Conservation (phyloP, 2,113 vertebrate genomes). For the Phyllostomus hastatus region DNA sequence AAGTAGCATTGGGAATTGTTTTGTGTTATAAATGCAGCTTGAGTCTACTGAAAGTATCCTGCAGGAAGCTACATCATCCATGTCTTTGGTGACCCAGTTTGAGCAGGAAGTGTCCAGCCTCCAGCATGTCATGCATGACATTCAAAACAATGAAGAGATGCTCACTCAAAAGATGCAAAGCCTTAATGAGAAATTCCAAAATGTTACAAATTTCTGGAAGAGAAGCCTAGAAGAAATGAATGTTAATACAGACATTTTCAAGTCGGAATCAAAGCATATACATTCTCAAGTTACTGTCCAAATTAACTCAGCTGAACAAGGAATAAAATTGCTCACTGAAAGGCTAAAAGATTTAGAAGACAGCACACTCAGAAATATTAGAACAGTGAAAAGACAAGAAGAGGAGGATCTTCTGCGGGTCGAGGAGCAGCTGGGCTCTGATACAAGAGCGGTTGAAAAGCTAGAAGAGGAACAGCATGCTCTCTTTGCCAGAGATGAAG, state of each 20-base stretch:
- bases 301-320: slow-evolving; percentile 89
- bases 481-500: slow-evolving; percentile 78
- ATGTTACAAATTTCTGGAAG: slow-evolving; percentile 87
- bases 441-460: slow-evolving; percentile 81
- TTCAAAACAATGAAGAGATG: slow-evolving; percentile 83
- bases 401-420: slow-evolving; percentile 85
- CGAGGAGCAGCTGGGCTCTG: slow-evolving; percentile 83
- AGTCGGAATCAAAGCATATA: slow-evolving; percentile 84
- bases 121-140: slow-evolving; percentile 76
- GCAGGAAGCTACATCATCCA: slow-evolving; percentile 81
- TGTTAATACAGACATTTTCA: slow-evolving; percentile 82
- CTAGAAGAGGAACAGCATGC: slow-evolving; percentile 82
- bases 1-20: slow-evolving; percentile 83
- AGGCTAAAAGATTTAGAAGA: slow-evolving; percentile 91
- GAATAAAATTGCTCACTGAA: slow-evolving; percentile 82
- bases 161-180: slow-evolving; percentile 82
- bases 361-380: slow-evolving; percentile 89
- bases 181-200: slow-evolving; percentile 86
- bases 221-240: slow-evolving; percentile 81
- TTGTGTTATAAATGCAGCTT: slow-evolving; percentile 97
- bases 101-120: slow-evolving; percentile 86
- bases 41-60: slow-evolving; percentile 87
- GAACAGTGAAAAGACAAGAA: slow-evolving; percentile 89
- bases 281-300: slow-evolving; percentile 84
- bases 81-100: slow-evolving; percentile 83